Conservation (phyloP, 2,797 vertebrate genomes). For the Gymnothorax javanicus region DNA sequence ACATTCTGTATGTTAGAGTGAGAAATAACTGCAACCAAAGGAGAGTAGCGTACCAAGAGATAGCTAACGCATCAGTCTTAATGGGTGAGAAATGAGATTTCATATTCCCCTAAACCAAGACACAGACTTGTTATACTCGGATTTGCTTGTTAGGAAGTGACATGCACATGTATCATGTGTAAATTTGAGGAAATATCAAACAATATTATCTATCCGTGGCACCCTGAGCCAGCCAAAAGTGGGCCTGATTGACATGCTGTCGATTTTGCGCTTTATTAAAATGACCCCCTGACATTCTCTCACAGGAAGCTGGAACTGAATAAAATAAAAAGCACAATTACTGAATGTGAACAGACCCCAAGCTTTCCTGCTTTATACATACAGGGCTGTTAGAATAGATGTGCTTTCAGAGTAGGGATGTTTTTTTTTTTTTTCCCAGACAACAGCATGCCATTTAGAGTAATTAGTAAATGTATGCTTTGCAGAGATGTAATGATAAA, state of each 20-base stretch:
- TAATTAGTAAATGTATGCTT: neutral
- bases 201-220: neutral
- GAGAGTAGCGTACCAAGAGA: neutral
- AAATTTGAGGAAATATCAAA: neutral
- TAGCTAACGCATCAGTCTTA: slow-evolving; percentile 3
- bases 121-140: neutral
- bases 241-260: neutral
- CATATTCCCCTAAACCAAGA: slow-evolving; percentile 16
- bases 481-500: too few species aligned
- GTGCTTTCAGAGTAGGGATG: too few species aligned
- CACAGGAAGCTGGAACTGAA: neutral
- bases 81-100: slow-evolving; percentile 9
- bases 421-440: too few species aligned
- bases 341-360: neutral
- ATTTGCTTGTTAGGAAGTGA: slow-evolving; percentile 28
- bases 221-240: neutral
- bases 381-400: neutral
- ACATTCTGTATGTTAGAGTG: neutral
- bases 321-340: neutral
- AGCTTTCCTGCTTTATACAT: neutral
- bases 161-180: slow-evolving; percentile 21
- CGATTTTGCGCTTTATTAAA: neutral
- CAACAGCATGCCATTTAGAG: too few species aligned
- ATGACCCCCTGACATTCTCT: neutral
- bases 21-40: neutral